A percentile compares a stretch with the other conserved stretches of the same genome.
phyloP scores from a whole-genome alignment of 2,797 vertebrate species.

The Florisuga fusca region DNA sequence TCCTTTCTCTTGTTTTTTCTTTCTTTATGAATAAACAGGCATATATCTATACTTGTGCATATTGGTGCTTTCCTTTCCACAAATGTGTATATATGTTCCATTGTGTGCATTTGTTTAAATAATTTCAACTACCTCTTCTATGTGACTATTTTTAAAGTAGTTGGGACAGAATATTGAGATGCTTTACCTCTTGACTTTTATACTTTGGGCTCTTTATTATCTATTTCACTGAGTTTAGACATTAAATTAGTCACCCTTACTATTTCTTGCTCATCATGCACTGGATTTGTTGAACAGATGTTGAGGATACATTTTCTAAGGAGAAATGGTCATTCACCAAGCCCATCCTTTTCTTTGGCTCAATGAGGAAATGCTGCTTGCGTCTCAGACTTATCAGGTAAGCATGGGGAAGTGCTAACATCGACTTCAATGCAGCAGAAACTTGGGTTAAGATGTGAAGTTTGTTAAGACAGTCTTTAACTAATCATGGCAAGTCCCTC shows the following conservation, averaged over 20 bases:
- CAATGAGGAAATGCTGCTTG: not conserved
- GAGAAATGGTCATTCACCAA: not conserved
- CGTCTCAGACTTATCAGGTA: not conserved
- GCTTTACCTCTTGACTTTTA: not conserved
- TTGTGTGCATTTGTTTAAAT: not conserved
- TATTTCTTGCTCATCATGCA: not conserved
- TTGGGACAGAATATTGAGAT: not conserved
- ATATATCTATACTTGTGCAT: too few relatives aligned
- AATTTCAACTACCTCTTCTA: not conserved
- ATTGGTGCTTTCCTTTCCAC: not conserved
- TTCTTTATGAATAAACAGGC: not conserved
- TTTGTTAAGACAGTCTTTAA: not conserved
- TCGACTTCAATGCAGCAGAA: not conserved
- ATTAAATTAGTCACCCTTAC: not conserved
- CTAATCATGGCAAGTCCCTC: not conserved
- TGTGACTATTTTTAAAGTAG: not conserved
- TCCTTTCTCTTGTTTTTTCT: not conserved
- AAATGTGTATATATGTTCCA: not conserved
- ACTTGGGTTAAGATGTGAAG: not conserved
- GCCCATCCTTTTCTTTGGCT: not conserved
- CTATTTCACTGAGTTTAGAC: not conserved
- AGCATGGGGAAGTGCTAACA: not conserved
- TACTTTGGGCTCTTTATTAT: not conserved
- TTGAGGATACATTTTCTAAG: not conserved
- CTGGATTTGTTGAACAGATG: not conserved